Conservation (phyloP, 2,888 invertebrate genomes). For the Tanytarsus gracilentus region DNA sequence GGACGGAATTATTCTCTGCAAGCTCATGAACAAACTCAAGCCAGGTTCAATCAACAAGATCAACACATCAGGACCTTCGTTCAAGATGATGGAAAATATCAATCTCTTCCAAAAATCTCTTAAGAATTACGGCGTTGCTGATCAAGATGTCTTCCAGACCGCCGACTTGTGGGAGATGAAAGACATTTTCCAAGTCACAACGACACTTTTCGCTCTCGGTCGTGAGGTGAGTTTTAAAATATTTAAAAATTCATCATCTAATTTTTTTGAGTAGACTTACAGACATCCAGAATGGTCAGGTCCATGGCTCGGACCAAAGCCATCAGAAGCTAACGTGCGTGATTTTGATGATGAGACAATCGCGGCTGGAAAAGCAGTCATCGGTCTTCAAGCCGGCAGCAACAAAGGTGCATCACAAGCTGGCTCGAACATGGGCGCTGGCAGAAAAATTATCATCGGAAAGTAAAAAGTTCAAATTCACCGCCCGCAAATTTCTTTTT, state of each 20-base stretch:
- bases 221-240: conserved; percentile 55
- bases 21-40: conserved; percentile 84
- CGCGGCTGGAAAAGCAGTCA: conserved; percentile 77
- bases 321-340: conserved; percentile 86
- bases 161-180: conserved; percentile 94
- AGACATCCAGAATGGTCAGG: conserved; percentile 76
- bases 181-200: conserved; percentile 76
- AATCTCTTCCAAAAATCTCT: conserved; percentile 81
- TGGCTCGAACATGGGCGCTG: conserved; percentile 81
- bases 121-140: conserved; percentile 78
- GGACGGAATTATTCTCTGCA: conserved; percentile 89
- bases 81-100: conserved; percentile 99
- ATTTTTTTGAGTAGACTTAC: conserved; percentile 54
- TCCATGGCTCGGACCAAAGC: conserved; percentile 88
- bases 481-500: not conserved
- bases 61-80: conserved; percentile 90
- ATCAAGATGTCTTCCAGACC: conserved; percentile 92
- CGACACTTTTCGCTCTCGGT: conserved; percentile 76
- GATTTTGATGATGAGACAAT: conserved; percentile 89
- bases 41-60: conserved; percentile 85
- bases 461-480: conserved; percentile 58
- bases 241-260: conserved; percentile 29
- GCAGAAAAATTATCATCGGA: conserved; percentile 82
- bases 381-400: conserved; percentile 90
- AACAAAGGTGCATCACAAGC: conserved; percentile 94